Conservation (phyloP, 2,888 invertebrate genomes). For the Netelia melanura region DNA sequence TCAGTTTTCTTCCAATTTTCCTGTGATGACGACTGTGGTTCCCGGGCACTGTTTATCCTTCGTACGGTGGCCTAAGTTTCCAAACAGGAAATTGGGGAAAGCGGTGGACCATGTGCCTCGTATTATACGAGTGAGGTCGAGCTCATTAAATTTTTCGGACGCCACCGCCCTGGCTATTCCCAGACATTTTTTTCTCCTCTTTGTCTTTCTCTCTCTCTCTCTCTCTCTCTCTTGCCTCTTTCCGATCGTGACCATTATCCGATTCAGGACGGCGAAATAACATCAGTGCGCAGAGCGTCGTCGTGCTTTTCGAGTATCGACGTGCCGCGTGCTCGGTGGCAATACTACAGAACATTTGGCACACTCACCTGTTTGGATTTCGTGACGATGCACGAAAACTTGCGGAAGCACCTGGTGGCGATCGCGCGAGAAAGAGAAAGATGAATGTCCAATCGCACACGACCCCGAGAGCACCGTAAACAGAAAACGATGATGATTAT, state of each 20-base stretch:
- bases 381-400: not conserved
- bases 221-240: slow-evolving; percentile 15
- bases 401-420: slow-evolving; percentile 33
- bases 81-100: slow-evolving; percentile 17
- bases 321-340: slow-evolving; percentile 19
- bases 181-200: slow-evolving; percentile 29
- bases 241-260: slow-evolving; percentile 66
- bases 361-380: not conserved
- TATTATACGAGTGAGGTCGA: slow-evolving; percentile 35
- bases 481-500: slow-evolving; percentile 49
- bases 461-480: too few species aligned
- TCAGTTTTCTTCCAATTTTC: too few species aligned
- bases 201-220: slow-evolving; percentile 22
- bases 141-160: slow-evolving; percentile 69
- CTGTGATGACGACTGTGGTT: too few species aligned
- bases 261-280: slow-evolving; percentile 54
- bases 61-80: not conserved
- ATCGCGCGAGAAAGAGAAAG: too few species aligned
- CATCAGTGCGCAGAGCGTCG: slow-evolving; percentile 27
- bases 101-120: not conserved
- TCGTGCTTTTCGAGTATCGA: not conserved
- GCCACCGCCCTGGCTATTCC: slow-evolving; percentile 53
- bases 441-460: too few species aligned
- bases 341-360: not conserved
- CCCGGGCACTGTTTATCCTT: too few species aligned